Conservation (phyloP, 2,113 vertebrate species). For the Amia ocellicauda region DNA sequence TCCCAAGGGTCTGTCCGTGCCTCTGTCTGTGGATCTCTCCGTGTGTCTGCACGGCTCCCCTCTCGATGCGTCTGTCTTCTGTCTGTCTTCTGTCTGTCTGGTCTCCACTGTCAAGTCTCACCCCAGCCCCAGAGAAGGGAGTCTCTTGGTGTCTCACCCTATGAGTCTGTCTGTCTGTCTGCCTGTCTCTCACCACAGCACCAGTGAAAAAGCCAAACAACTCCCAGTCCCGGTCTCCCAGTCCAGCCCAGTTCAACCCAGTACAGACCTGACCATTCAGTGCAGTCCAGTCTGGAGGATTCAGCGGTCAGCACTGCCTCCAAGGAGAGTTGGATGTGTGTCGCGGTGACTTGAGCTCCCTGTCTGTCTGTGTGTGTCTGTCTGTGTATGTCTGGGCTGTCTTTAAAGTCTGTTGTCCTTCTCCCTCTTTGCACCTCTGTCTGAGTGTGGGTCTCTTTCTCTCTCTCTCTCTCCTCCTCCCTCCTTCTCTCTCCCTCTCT, state of each 20-base stretch:
- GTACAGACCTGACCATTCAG: no score
- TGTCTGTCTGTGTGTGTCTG: no score
- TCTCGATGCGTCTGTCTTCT: background rate
- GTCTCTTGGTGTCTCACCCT: no score
- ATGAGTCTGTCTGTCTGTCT: background rate
- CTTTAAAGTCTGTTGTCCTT: background rate
- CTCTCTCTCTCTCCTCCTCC: conserved; percentile 2
- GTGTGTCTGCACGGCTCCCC: background rate
- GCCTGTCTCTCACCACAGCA: background rate
- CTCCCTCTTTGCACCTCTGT: background rate
- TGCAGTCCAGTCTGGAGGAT: no score
- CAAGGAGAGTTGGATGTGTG: no score
- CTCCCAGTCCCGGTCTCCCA: no score
- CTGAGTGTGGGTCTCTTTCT: background rate
- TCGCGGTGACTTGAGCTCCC: no score
- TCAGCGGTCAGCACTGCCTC: no score
- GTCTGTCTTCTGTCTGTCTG: conserved; percentile 4
- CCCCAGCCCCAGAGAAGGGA: no score
- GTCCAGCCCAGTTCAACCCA: no score
- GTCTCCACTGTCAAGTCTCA: background rate
- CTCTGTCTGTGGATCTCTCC: background rate
- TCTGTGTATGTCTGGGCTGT: background rate
- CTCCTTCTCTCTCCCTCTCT: background rate
- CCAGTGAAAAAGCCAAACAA: no score
- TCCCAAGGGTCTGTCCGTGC: background rate